Evolutionary conservation across 2,888 invertebrate genomes (phyloP), one percentile per base, ranked within the genome.

Genomic region (Lepidochitona cinerea): DNA sequence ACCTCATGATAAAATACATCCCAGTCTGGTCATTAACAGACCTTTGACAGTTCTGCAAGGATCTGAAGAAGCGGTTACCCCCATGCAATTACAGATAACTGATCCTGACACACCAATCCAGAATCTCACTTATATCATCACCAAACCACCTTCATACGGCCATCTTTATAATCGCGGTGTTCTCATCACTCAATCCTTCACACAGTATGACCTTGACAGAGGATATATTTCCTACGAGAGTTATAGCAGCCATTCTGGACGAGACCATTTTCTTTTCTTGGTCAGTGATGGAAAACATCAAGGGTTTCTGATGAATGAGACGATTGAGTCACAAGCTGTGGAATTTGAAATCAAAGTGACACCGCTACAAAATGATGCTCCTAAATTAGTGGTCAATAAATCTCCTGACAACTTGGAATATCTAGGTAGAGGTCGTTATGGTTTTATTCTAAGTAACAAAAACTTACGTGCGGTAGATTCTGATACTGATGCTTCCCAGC

Each of bases 121-220:
- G 59, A 87, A 89, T 73, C 82, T 90, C 5, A 85, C 85, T 12
- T 90, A 84, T 76, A 76, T 82, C n/a, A 82, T 90, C n/a, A 81
- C 83, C n/a, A 88, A 89, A 76, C 83, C 84, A 14, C 89, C 89
- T 0, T 85, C 85, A 7, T 86, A 85, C 73, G 89, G 90, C 12
- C 80, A 81, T 35, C 77, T 90, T 29, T 84, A 85, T 68, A 85
- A 85, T 68, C 76, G 85, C 9, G 84, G 86, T 5, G 77, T 80
- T 0, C 78, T 83, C 26, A 79, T 87, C 35, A 81, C 83, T 12
- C 75, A 77, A 29, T 74, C 78, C 14, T 90, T 90, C 79, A 88
- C 88, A 4, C 90, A 90, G 77, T 83, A 82, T 53, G 89, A 90
- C 65, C 80, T 90, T 26, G 87, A 89, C 64, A 75, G 84, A n/a